Percentiles rank a stretch among this genome's conserved stretches.
phyloP scores from a whole-genome alignment of 1,140 invertebrate species.

The Drosophila tropicalis region DNA sequence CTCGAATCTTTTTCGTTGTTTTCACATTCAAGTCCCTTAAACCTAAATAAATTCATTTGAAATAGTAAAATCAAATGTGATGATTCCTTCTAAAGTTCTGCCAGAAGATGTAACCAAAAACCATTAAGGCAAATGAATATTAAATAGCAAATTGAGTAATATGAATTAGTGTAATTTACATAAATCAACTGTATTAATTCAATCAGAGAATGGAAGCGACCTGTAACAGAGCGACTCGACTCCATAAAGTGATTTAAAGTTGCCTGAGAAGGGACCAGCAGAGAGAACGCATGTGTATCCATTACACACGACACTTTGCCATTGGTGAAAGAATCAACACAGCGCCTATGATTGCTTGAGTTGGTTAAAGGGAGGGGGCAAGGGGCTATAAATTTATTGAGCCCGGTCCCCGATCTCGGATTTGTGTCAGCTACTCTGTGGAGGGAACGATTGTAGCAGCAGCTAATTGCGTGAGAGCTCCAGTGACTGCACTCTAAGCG shows the following conservation, averaged over 20 bases:
- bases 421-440: constrained; percentile 37
- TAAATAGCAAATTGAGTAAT: constrained; percentile 78
- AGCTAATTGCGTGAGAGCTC: constrained; percentile 56
- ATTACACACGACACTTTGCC: constrained; percentile 46
- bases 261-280: constrained; percentile 25
- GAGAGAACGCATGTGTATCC: constrained; percentile 29
- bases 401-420: constrained; percentile 39
- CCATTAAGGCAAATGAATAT: constrained; percentile 60
- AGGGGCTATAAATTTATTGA: constrained; percentile 11
- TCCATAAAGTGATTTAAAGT: constrained; percentile 78
- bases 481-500: constrained; percentile 34
- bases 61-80: constrained; percentile 34
- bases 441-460: constrained; percentile 5
- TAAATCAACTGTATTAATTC: constrained; percentile 77
- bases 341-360: neutral
- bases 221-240: constrained; percentile 51
- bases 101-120: constrained; percentile 17
- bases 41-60: constrained; percentile 19
- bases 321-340: constrained; percentile 15
- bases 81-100: constrained; percentile 27
- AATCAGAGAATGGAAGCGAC: constrained; percentile 59
- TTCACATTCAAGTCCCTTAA: neutral
- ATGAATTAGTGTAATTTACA: constrained; percentile 81
- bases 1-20: neutral
- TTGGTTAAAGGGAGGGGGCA: neutral